Evolutionary conservation across 2,888 invertebrate genomes (phyloP).

Genomic region (Galerucella nymphaeae): DNA sequence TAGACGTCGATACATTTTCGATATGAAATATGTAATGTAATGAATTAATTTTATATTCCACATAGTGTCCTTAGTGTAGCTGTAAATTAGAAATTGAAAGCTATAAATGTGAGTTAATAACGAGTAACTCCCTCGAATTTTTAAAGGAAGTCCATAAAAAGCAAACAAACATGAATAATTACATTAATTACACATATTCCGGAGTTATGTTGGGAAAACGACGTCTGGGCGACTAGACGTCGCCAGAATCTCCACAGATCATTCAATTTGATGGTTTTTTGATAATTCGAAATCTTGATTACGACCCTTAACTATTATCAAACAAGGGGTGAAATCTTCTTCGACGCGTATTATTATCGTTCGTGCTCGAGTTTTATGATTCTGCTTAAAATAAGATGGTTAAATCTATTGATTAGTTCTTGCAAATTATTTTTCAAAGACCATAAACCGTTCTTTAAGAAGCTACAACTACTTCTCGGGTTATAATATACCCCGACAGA

Average conservation of each 20-base stretch:
- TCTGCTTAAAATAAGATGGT: no score
- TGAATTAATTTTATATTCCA: not conserved
- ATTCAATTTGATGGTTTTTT: conserved; percentile 10
- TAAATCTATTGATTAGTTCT: no score
- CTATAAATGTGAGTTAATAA: not conserved
- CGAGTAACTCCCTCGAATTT: not conserved
- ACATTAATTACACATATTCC: conserved; percentile 17
- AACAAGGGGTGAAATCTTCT: conserved; percentile 14
- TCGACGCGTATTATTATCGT: not conserved
- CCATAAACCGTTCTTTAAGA: no score
- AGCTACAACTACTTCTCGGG: no score
- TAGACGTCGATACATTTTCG: conserved; percentile 13
- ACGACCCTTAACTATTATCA: not conserved
- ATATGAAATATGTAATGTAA: not conserved
- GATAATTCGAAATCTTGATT: conserved; percentile 21
- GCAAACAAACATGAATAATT: conserved; percentile 23
- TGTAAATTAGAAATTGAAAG: not conserved
- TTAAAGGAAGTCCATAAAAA: conserved; percentile 10
- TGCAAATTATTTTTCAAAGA: no score
- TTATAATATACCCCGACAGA: no score
- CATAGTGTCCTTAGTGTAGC: not conserved
- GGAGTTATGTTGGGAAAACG: conserved; percentile 15
- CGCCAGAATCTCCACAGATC: conserved; percentile 8
- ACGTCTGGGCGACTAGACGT: conserved; percentile 23
- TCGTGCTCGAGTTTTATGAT: not conserved